These are phyloP conservation scores for Podarcis lilfordi DNA, from an alignment of 2,797 vertebrate genomes.

Conservation along the genomic window DNA sequence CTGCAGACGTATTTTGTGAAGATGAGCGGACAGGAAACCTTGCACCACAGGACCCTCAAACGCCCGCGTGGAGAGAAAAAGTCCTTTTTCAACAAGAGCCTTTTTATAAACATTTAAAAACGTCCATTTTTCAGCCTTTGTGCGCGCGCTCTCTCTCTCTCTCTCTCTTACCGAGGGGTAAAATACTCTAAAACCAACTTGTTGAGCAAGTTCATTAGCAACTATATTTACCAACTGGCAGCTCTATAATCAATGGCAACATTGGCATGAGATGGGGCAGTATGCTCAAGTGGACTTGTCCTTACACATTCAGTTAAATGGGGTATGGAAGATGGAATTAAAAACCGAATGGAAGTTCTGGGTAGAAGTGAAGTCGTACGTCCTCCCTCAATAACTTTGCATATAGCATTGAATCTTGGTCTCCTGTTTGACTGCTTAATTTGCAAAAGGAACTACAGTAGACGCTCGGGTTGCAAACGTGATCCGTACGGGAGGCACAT, in stretches of 20 bases:
- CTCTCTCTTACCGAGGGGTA: neutral
- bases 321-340: neutral
- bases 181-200: neutral
- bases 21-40: neutral
- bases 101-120: conserved; percentile 20
- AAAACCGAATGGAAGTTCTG: neutral
- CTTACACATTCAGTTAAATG: neutral
- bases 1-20: neutral
- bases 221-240: neutral
- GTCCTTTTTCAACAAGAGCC: conserved; percentile 18
- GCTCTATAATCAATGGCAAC: neutral
- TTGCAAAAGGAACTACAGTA: neutral
- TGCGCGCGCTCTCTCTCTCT: too few relatives aligned
- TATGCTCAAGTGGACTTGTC: neutral
- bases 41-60: conserved; percentile 23
- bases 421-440: neutral
- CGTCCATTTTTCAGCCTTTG: conserved; percentile 30
- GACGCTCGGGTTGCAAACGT: too few relatives aligned
- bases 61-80: conserved; percentile 5
- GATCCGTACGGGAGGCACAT: too few relatives aligned
- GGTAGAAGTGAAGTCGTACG: neutral
- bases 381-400: neutral
- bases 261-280: too few relatives aligned
- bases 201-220: neutral
- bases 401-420: neutral